Conservation (phyloP, 2,888 invertebrate species). For the Syrphus vitripennis region DNA sequence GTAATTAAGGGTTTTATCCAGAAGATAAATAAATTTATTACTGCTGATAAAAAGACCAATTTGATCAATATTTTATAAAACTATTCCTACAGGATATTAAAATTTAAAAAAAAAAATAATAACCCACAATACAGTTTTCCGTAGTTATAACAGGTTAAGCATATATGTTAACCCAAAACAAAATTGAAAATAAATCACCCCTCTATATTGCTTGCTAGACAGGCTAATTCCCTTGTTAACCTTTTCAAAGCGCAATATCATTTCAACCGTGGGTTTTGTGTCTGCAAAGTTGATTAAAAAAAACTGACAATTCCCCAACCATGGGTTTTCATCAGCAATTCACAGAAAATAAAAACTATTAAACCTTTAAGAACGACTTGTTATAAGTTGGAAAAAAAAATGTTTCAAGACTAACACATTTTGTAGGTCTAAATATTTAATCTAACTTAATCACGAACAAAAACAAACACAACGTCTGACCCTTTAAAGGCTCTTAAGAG, state of each 20-base stretch:
- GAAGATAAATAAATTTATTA: too few relatives aligned
- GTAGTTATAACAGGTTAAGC: too few relatives aligned
- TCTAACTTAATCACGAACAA: constrained; percentile 62
- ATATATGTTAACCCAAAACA: too few relatives aligned
- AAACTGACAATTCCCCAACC: not conserved
- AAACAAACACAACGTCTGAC: not conserved
- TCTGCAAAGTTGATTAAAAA: not conserved
- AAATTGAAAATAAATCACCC: not conserved
- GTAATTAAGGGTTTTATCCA: too few relatives aligned
- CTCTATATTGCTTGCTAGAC: not conserved
- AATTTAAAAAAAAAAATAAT: too few relatives aligned
- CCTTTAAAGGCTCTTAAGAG: not conserved
- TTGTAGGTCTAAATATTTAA: constrained; percentile 67
- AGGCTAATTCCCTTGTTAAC: constrained; percentile 5
- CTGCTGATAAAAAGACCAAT: too few relatives aligned
- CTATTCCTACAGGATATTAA: too few relatives aligned
- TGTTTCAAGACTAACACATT: constrained; percentile 20
- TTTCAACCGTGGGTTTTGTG: not conserved
- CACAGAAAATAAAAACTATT: not conserved
- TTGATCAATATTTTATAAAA: too few relatives aligned
- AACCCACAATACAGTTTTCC: too few relatives aligned
- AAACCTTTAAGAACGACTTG: not conserved
- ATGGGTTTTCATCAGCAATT: not conserved
- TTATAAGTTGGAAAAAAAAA: not conserved
- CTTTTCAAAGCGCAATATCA: not conserved